phyloP scores from a whole-genome alignment of 2,113 vertebrate species.

The Natator depressus region DNA sequence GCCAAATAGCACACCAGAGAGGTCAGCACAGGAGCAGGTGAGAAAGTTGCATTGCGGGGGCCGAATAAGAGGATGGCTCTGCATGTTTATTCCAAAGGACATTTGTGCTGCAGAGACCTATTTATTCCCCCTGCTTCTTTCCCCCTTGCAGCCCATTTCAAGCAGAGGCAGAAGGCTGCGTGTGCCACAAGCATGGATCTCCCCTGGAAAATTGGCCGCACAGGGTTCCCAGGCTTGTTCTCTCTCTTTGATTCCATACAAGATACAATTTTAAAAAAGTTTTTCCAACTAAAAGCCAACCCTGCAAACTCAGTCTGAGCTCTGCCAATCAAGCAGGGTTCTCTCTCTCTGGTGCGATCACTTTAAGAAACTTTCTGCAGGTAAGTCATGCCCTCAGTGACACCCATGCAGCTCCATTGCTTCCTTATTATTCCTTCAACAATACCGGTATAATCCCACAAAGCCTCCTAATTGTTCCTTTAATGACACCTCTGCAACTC shows the following conservation, averaged over 20 bases:
- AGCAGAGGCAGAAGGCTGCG: background rate
- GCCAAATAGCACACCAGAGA: no score
- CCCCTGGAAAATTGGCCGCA: background rate
- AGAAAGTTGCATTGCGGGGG: accelerated
- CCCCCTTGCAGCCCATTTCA: background rate
- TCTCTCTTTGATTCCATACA: background rate
- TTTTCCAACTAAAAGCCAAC: background rate
- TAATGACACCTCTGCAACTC: background rate
- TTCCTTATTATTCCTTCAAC: background rate
- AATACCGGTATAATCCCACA: background rate
- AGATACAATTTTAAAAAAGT: background rate
- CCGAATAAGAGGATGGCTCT: background rate
- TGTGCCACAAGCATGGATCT: background rate
- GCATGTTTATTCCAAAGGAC: background rate
- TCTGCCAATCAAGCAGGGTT: background rate
- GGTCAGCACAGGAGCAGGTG: no score
- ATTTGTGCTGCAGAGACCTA: background rate
- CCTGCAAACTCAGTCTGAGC: accelerated
- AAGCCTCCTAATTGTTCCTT: background rate
- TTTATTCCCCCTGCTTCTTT: background rate
- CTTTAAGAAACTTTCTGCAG: background rate
- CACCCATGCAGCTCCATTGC: background rate
- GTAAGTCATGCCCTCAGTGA: background rate
- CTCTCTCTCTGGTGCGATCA: background rate
- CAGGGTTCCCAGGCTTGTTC: accelerated